These are phyloP conservation scores for Drosophila tropicalis DNA, from an alignment of 1,140 invertebrate genomes.

Conservation along the genomic window DNA sequence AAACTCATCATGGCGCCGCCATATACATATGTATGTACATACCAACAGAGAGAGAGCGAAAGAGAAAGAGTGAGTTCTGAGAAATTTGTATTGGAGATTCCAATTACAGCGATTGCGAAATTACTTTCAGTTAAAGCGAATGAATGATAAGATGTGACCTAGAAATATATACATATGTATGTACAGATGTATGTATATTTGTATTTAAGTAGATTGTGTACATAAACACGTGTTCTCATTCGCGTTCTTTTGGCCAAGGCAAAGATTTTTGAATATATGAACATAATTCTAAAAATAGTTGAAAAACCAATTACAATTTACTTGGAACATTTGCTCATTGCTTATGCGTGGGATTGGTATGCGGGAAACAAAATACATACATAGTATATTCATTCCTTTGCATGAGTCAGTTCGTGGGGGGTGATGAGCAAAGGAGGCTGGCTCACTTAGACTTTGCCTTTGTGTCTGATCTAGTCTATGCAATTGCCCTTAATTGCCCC, in stretches of 20 bases:
- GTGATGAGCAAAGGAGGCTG: not conserved
- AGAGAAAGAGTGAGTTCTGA: not conserved
- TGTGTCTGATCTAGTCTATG: conserved; percentile 3
- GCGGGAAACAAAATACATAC: not conserved
- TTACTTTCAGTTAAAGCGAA: not conserved
- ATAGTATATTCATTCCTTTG: not conserved
- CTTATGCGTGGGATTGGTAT: conserved; percentile 23
- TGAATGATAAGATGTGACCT: conserved; percentile 6
- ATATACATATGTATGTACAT: no score
- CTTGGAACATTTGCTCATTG: conserved; percentile 10
- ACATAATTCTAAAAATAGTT: conserved; percentile 14
- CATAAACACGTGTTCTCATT: conserved; percentile 3
- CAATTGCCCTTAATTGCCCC: conserved; percentile 20
- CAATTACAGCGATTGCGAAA: conserved; percentile 8
- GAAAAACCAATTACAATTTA: conserved; percentile 17
- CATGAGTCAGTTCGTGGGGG: conserved; percentile 21
- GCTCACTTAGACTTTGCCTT: not conserved
- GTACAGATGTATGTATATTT: not conserved
- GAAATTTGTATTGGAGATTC: not conserved
- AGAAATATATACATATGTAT: not conserved
- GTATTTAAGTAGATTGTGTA: no score
- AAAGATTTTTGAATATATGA: conserved; percentile 2
- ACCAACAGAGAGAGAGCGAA: no score
- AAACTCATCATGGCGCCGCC: not conserved
- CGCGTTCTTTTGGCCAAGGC: not conserved